Evolutionary conservation across 2,888 invertebrate species (phyloP).

Genomic region (Hirtodrosophila trivittata): DNA sequence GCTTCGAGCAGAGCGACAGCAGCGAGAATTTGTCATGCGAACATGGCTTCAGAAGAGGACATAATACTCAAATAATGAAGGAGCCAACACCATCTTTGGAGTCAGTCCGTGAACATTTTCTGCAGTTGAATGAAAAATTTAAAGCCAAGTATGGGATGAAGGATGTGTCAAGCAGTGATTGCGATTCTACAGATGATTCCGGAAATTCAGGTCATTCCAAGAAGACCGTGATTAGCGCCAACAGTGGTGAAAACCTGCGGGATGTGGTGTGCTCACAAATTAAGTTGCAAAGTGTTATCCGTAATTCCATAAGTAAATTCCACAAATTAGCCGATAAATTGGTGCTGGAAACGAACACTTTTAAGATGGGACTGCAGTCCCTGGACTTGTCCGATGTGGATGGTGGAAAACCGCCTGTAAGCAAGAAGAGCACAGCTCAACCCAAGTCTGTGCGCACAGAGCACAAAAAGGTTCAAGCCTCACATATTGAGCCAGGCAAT

Average conservation of each 20-base stretch:
- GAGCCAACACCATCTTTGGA: slow-evolving; percentile 1
- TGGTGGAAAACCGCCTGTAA: too few species aligned
- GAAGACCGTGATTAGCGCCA: slow-evolving; percentile 57
- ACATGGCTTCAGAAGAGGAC: too few species aligned
- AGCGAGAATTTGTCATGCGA: slow-evolving; percentile 2
- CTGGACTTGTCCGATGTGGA: too few species aligned
- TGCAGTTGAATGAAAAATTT: background rate
- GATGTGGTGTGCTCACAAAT: slow-evolving; percentile 63
- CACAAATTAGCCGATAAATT: background rate
- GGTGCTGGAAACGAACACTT: background rate
- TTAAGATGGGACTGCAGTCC: background rate
- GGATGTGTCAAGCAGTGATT: background rate
- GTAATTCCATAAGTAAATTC: slow-evolving; percentile 33
- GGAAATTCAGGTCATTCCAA: slow-evolving; percentile 18
- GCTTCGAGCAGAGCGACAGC: too few species aligned
- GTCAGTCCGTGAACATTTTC: slow-evolving; percentile 17
- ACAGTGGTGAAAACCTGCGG: slow-evolving; percentile 61
- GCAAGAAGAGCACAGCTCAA: background rate
- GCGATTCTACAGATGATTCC: background rate
- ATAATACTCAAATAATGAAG: too few species aligned
- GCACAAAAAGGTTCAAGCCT: background rate
- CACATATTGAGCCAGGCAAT: too few species aligned
- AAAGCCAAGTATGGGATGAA: background rate
- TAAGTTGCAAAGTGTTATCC: slow-evolving; percentile 52
- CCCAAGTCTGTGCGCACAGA: too few species aligned